Base-by-base conservation (phyloP, 2,113 vertebrate species). In the Pteronura brasiliensis region DNA sequence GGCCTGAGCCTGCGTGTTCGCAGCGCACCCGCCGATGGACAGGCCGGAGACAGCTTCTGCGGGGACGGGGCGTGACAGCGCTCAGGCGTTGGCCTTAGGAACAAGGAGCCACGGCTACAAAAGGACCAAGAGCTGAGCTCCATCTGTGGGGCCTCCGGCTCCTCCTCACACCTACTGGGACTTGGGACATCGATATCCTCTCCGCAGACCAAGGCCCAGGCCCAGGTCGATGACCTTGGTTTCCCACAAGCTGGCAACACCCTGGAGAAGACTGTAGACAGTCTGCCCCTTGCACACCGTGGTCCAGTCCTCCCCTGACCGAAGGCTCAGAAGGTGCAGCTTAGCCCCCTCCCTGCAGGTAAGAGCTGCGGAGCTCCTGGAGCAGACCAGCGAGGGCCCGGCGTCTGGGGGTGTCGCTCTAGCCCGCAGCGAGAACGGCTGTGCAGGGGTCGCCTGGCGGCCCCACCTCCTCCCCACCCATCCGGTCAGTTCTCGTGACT, bases 1-100 rank as follows among this genome's bases (percentile, higher is more conserved):
- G 10, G 21, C 17, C 31, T 17, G 18, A 59, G 49, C 17, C 90
- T 39, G n/a, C 29, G 17, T 31, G 17, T 84, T n/a, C 74, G 47
- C 1, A 86, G 82, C 4, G n/a, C 0, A 21, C n/a, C 14, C 21
- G 34, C 13, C 23, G 8, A 31, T 25, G 92, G 74, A 11, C 4
- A 12, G 39, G 39, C 23, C 3, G 7, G 39, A 11, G 44, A 34
- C 71, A 44, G 2, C 15, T 25, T 23, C 20, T 3, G n/a, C 3
- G n/a, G 74, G 20, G 2, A 15, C 23, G 0, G 34, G 34, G 34
- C 1, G 1, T 15, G 34, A 39, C 4, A 23, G 25, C 4, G 27
- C 25, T 49, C 9, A 72, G 25, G 85, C 2, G 0, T 57, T 59
- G 0, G 1, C 25, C 13, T 27, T n/a, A 69, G 61, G 49, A 84